A percentile compares a stretch with the other conserved stretches of the same genome.
Conservation (phyloP, 2,113 vertebrate genomes). For the Urocynchramus pylzowi region DNA sequence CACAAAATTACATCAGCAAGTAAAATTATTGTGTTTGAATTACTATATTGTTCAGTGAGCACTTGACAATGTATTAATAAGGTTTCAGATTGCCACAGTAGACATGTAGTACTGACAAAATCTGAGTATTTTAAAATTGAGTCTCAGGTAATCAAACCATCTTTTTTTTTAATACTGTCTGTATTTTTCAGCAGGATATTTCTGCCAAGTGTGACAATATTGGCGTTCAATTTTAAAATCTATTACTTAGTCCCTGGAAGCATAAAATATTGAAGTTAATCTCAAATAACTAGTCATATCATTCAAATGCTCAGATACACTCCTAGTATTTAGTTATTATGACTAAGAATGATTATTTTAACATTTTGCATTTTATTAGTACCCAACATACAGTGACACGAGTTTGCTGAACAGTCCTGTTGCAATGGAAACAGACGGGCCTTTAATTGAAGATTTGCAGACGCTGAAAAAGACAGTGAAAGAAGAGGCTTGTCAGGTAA, state of each 20-base stretch:
- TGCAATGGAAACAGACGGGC: conserved; percentile 93
- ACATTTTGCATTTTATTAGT: conserved; percentile 81
- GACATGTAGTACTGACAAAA: background rate
- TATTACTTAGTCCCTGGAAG: background rate
- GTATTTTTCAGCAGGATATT: background rate
- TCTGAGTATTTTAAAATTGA: background rate
- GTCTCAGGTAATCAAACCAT: background rate
- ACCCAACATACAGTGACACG: conserved; percentile 80
- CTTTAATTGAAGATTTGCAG: conserved; percentile 87
- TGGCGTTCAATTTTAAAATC: background rate
- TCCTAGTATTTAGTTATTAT: background rate
- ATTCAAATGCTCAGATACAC: conserved; percentile 1
- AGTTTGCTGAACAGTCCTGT: conserved; percentile 80
- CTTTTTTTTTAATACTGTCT: background rate
- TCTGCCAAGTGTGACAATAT: background rate
- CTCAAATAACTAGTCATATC: background rate
- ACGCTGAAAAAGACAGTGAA: conserved; percentile 86
- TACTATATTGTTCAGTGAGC: background rate
- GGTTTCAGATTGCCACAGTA: background rate
- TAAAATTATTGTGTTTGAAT: background rate
- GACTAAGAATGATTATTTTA: conserved; percentile 49
- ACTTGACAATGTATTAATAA: background rate
- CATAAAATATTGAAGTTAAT: background rate
- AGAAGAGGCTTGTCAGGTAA: conserved; percentile 90
- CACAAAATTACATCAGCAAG: background rate